Conservation (phyloP, 2,888 invertebrate genomes). For the Poecilobothrus nobilitatus region DNA sequence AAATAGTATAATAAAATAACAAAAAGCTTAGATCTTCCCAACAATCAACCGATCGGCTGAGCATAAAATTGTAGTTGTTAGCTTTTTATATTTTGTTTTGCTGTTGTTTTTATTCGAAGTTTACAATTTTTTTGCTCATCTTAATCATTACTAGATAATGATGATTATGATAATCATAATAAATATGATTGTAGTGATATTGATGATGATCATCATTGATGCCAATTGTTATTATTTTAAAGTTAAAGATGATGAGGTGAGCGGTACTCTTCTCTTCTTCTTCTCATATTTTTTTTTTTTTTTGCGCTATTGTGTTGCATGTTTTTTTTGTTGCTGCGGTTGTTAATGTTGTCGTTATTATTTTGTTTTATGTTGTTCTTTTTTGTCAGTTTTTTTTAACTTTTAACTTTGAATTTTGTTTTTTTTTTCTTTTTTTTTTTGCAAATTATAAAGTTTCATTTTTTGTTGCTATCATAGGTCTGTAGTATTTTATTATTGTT, state of each 20-base stretch:
- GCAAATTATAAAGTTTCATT: not conserved
- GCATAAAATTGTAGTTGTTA: not conserved
- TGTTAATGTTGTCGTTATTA: not conserved
- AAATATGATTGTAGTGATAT: not conserved
- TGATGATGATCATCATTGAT: not conserved
- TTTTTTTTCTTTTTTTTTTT: not conserved
- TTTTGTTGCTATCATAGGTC: no score
- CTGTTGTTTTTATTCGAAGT: not conserved
- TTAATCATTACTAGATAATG: not conserved
- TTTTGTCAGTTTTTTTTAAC: not conserved
- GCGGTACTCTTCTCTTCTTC: not conserved
- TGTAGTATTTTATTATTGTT: not conserved
- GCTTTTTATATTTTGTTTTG: not conserved
- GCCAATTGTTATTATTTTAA: not conserved
- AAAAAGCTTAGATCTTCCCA: not conserved
- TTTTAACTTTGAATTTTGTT: no score
- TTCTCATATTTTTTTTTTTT: not conserved
- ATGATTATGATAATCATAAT: not conserved
- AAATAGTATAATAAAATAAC: no score
- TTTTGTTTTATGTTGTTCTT: no score
- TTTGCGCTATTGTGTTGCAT: not conserved
- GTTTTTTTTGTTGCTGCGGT: constrained; percentile 1
- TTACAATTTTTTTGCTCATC: not conserved
- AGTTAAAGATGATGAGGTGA: not conserved
- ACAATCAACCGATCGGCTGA: not conserved